phyloP scores from a whole-genome alignment of 2,888 invertebrate species.

The Cantharis nigra region DNA sequence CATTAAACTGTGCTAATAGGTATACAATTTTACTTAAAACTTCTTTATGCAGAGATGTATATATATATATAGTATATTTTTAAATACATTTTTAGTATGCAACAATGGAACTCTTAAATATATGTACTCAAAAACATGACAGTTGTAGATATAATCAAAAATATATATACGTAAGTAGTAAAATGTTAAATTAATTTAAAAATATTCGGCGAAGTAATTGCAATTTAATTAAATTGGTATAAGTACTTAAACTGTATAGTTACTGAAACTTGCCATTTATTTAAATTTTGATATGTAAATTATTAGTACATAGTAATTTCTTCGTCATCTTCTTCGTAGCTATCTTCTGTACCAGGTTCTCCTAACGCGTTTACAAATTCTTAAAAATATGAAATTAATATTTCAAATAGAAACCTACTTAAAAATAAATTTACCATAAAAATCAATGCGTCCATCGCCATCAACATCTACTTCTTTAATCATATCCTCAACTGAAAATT shows the following conservation, averaged over 20 bases:
- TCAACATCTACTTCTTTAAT: slow-evolving; percentile 95
- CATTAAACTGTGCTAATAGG: no score
- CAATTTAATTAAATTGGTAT: background rate
- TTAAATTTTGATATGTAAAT: background rate
- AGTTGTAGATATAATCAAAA: background rate
- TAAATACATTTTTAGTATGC: background rate
- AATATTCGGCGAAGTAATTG: background rate
- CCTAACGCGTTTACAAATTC: slow-evolving; percentile 85
- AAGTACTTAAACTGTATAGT: background rate
- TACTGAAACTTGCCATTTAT: background rate
- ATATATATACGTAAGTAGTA: background rate
- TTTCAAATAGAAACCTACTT: background rate
- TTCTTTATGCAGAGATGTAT: background rate
- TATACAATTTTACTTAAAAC: background rate
- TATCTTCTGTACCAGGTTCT: slow-evolving; percentile 75
- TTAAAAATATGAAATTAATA: slow-evolving; percentile 44
- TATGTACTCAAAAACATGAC: background rate
- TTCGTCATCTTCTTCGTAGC: slow-evolving; percentile 76
- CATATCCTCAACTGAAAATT: slow-evolving; percentile 87
- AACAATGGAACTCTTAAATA: background rate
- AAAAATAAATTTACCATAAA: slow-evolving; percentile 70
- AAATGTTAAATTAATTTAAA: background rate
- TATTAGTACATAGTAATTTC: slow-evolving; percentile 43
- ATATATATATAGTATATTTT: background rate
- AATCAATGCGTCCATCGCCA: slow-evolving; percentile 92